phyloP scores from a whole-genome alignment of 2,888 invertebrate species.

The Microdon myrmicae region DNA sequence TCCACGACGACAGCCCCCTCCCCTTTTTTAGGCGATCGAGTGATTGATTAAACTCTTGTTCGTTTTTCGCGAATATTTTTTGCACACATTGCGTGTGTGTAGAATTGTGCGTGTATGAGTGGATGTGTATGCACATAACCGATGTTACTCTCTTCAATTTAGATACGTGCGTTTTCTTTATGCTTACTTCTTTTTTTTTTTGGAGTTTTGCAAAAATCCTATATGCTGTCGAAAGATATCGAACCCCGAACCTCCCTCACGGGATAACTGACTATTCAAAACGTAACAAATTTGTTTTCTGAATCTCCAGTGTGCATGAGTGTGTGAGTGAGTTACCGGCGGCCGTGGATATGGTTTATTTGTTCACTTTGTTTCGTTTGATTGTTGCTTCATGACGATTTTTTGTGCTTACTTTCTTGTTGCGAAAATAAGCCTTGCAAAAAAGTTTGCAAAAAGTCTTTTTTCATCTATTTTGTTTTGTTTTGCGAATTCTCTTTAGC shows the following conservation, averaged over 20 bases:
- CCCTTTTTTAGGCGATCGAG: conserved; percentile 23
- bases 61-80: conserved; percentile 43
- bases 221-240: conserved; percentile 39
- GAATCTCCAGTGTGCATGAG: conserved; percentile 20
- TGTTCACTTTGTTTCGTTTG: conserved; percentile 55
- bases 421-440: conserved; percentile 21
- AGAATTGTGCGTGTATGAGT: neutral
- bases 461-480: conserved; percentile 37
- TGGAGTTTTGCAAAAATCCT: conserved; percentile 32
- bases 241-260: conserved; percentile 21
- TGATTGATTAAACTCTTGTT: conserved; percentile 38
- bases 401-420: conserved; percentile 27
- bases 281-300: conserved; percentile 37
- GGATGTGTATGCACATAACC: too few relatives aligned
- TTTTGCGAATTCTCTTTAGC: conserved; percentile 36
- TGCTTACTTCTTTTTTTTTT: conserved; percentile 3
- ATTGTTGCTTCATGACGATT: conserved; percentile 32
- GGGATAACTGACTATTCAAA: conserved; percentile 41
- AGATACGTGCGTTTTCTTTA: too few relatives aligned
- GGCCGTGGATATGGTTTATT: conserved; percentile 27
- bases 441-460: conserved; percentile 38
- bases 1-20: conserved; percentile 16
- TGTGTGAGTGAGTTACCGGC: conserved; percentile 46
- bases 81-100: conserved; percentile 33
- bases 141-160: too few relatives aligned